Percentiles rank a stretch among this genome's conserved stretches.
phyloP scores from a whole-genome alignment of 2,113 vertebrate genomes.

The Pimephales promelas region DNA sequence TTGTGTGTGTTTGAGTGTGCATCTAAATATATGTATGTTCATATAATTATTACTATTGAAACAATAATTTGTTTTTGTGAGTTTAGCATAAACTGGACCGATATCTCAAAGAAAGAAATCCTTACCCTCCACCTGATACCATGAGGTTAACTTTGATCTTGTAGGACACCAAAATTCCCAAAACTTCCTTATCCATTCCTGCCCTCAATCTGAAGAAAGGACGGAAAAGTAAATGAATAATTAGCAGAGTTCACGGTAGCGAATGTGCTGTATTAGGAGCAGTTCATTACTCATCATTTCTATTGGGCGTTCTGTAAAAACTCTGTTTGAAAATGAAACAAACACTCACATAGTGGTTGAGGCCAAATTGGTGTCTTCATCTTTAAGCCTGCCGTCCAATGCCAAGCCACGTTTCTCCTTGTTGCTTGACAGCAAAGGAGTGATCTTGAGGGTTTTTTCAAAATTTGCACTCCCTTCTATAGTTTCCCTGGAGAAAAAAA shows the following conservation, averaged over 20 bases:
- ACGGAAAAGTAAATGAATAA: not conserved
- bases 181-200: constrained; percentile 81
- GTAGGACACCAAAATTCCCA: constrained; percentile 89
- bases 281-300: too few species aligned
- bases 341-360: constrained; percentile 85
- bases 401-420: constrained; percentile 85
- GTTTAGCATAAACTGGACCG: not conserved
- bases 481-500: constrained; percentile 74
- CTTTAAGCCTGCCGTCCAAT: constrained; percentile 89
- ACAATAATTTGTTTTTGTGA: not conserved
- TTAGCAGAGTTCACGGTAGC: not conserved
- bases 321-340: not conserved
- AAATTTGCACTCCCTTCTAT: constrained; percentile 79
- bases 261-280: not conserved
- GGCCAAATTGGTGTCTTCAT: constrained; percentile 92
- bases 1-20: too few species aligned
- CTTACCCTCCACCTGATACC: constrained; percentile 84
- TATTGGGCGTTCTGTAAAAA: not conserved
- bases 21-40: too few species aligned
- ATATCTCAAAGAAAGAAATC: not conserved
- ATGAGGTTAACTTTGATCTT: constrained; percentile 87
- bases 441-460: constrained; percentile 77
- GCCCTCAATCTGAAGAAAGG: constrained; percentile 70
- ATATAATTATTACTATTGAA: too few species aligned
- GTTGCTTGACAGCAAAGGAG: constrained; percentile 76